phyloP scores from a whole-genome alignment of 2,797 vertebrate genomes.

The Chelon auratus region DNA sequence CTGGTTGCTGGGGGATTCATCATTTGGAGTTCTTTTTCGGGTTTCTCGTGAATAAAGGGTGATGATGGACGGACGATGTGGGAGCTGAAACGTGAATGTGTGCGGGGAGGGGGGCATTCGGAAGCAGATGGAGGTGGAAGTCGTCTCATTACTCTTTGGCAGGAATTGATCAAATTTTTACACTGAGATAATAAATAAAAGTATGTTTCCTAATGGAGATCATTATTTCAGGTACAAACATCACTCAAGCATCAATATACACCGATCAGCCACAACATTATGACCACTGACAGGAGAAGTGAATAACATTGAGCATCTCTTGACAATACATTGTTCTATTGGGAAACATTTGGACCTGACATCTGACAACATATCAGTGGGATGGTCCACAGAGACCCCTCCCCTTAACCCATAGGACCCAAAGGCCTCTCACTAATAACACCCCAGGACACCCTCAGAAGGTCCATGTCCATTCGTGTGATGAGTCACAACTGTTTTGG shows the following conservation, averaged over 20 bases:
- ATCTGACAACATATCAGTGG: too few relatives aligned
- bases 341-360: too few relatives aligned
- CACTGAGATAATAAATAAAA: slow-evolving; percentile 44
- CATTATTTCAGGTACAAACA: slow-evolving; percentile 41
- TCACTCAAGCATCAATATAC: slow-evolving; percentile 41
- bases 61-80: slow-evolving; percentile 54
- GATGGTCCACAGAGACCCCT: too few relatives aligned
- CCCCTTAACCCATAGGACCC: too few relatives aligned
- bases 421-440: too few relatives aligned
- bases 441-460: too few relatives aligned
- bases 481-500: too few relatives aligned
- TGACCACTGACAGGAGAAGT: too few relatives aligned
- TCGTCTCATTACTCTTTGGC: slow-evolving; percentile 51
- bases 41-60: slow-evolving; percentile 63
- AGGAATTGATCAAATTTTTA: slow-evolving; percentile 38
- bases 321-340: too few relatives aligned
- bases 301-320: too few relatives aligned
- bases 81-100: slow-evolving; percentile 35
- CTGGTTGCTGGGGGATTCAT: slow-evolving; percentile 69
- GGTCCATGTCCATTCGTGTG: too few relatives aligned
- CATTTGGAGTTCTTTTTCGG: slow-evolving; percentile 65
- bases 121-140: slow-evolving; percentile 34
- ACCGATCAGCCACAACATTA: slow-evolving; percentile 8
- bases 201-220: slow-evolving; percentile 25
- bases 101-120: slow-evolving; percentile 15